Evolutionary conservation across 2,888 invertebrate species (phyloP), one percentile per base, ranked within the genome.

Genomic region (Rosalia funebris): DNA sequence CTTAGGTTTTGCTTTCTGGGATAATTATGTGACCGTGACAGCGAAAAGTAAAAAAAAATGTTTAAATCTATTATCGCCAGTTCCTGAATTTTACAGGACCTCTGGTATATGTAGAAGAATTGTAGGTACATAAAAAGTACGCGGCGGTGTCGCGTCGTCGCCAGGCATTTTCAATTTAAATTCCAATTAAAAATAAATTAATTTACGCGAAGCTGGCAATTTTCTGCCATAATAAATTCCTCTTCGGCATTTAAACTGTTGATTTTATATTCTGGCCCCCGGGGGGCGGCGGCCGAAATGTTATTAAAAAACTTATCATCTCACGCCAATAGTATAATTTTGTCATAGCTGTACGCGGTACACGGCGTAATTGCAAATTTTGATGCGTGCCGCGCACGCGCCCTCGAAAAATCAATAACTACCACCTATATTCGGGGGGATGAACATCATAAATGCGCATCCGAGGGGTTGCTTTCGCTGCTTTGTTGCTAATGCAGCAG

Each of bases 311-410:
- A 73, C 71, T 72, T 71, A 71, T 72, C 70, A 71, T 62, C 65
- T 64, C 63, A 57, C 58, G 57, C 60, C 71, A 63, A 64, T 67
- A 64, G 71, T 71, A 80, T 80, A 79, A 81, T 81, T 81, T 79
- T 77, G 79, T 77, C 77, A 79, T 77, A 77, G 79, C 78, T 80
- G 78, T 78, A 79, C 78, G 77, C 76, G 75, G 62, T 60, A 56
- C 25, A 61, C 62, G 62, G 57, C 62, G 77, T 81, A 81, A 81
- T 82, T 81, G 81, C 81, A 77, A 81, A 81, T 80, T 79, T 77
- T 62, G 65, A 69, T 71, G 74, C 69, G 57, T 67, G 42, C 14
- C 47, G 77, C 76, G 79, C 76, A 66, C 36, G 69, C 68, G 68
- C 67, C 50, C 64, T 55, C 45, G 59, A 66, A 68, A 66, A 75